phyloP scores from a whole-genome alignment of 2,797 vertebrate genomes.

The Australoheros facetus region DNA sequence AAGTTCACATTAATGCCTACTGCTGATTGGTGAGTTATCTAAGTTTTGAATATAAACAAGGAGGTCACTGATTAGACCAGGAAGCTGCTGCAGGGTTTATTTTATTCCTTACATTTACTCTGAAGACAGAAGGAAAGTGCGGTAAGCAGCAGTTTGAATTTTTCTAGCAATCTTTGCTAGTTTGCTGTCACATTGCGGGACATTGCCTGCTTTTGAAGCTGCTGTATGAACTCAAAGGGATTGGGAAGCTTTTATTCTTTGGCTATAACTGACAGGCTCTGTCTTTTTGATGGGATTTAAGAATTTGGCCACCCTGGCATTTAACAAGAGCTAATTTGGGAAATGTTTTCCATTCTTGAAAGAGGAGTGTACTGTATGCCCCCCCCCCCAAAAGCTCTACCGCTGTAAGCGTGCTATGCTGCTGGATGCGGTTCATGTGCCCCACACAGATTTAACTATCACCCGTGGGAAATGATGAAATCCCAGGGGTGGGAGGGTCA shows the following conservation, averaged over 20 bases:
- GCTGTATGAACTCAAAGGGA: conserved; percentile 44
- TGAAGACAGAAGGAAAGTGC: neutral
- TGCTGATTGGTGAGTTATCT: conserved; percentile 30
- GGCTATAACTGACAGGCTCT: conserved; percentile 45
- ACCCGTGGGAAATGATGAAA: conserved; percentile 60
- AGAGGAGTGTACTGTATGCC: neutral
- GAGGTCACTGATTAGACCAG: conserved; percentile 25
- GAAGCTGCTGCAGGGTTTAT: neutral
- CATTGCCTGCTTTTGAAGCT: conserved; percentile 26
- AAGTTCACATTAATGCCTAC: conserved; percentile 36
- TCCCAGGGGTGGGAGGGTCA: conserved; percentile 45
- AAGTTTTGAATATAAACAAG: conserved; percentile 43
- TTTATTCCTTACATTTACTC: neutral
- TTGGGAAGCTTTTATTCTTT: conserved; percentile 46
- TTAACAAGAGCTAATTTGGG: conserved; percentile 46
- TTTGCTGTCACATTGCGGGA: conserved; percentile 11
- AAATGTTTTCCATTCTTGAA: conserved; percentile 10
- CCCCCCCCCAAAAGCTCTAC: conserved; percentile 7
- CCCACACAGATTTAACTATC: conserved; percentile 59
- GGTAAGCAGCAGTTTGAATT: conserved; percentile 42
- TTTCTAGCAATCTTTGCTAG: conserved; percentile 12
- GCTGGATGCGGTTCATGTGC: conserved; percentile 36
- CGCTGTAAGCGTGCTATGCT: conserved; percentile 4
- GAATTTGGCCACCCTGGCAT: conserved; percentile 28
- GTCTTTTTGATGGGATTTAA: conserved; percentile 49